Base-by-base conservation (phyloP, 1,140 invertebrate genomes). In the Caerostris darwini region DNA sequence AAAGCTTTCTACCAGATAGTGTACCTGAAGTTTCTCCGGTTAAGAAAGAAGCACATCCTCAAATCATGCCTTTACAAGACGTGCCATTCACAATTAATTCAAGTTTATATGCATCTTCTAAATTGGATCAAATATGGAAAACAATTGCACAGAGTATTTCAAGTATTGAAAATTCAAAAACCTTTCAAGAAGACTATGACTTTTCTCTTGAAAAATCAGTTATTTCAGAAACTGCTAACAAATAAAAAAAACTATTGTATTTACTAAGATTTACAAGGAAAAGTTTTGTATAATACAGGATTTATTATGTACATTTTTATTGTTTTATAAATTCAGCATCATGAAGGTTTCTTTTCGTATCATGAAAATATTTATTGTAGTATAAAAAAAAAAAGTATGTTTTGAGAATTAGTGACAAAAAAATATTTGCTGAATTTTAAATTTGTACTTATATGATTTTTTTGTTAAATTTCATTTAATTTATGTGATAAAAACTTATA, bases 151-250 rank as follows among this genome's bases (percentile, higher is more conserved):
- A 83, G 82, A 89, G 64, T 64, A 61, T 94, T 7, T 58, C 56
- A 50, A 81, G 14, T 50, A 89, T 94, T 77, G 69, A 57, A 61
- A 83, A 56, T 6, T 88, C 64, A 54, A 88, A 57, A 53, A 57
- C 92, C 7, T 94, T 61, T 89, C 19, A 61, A 89, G 92, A 94
- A 81, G 85, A 89, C 64, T 94, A 94, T 82, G 92, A 94, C 61
- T 94, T 94, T 56, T 77, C 85, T 19, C 34, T 94, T 12, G 92
- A 94, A 94, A 94, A 89, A 53, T 94, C 92, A 50, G 92, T 94
- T 64, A 94, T 94, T 88, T 67, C 92, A 19, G 92, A 94, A 89
- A 94, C 92, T 34, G 64, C 58, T 7, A 86, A 94, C 10, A 94
- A 94, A 56, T 94, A 82, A 89, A 34, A 34, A 34, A 2, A 71